These are phyloP conservation scores for Heliornis fulica DNA, from an alignment of 2,113 vertebrate genomes.

Conservation along the genomic window DNA sequence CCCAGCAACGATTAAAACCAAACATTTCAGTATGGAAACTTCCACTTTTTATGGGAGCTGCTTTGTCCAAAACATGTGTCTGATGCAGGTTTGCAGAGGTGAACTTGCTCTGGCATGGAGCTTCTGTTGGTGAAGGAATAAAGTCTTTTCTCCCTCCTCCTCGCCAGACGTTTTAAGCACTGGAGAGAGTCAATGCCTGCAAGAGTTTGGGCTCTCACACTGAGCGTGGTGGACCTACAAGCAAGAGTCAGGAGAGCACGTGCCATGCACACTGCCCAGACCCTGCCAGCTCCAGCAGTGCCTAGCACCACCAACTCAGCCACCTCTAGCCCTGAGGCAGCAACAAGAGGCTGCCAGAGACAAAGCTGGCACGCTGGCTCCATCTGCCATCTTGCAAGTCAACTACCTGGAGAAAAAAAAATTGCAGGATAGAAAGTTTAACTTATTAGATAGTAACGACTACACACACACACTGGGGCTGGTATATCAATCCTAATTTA, in stretches of 20 bases:
- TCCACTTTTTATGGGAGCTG: not conserved
- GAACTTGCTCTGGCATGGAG: not conserved
- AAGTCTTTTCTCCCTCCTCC: not conserved
- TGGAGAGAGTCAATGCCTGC: not conserved
- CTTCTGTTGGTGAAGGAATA: not conserved
- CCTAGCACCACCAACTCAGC: not conserved
- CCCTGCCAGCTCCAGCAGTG: not conserved
- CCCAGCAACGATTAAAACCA: not conserved
- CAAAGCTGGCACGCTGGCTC: not conserved
- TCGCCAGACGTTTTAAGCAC: not conserved
- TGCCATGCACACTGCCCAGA: not conserved
- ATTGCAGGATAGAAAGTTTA: not conserved
- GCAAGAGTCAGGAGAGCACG: not conserved
- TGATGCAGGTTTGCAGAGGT: not conserved
- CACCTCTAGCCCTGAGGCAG: not conserved
- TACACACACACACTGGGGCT: not conserved
- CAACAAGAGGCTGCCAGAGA: not conserved
- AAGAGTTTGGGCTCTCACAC: not conserved
- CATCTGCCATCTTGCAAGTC: not conserved
- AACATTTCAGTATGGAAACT: not conserved
- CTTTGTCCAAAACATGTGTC: not conserved
- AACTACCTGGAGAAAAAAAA: not conserved
- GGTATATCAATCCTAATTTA: slow-evolving; percentile 54
- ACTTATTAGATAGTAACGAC: not conserved
- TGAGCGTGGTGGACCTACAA: not conserved